Evolutionary conservation across 1,140 invertebrate genomes (phyloP).

Genomic region (Drosophila ohnishii): DNA sequence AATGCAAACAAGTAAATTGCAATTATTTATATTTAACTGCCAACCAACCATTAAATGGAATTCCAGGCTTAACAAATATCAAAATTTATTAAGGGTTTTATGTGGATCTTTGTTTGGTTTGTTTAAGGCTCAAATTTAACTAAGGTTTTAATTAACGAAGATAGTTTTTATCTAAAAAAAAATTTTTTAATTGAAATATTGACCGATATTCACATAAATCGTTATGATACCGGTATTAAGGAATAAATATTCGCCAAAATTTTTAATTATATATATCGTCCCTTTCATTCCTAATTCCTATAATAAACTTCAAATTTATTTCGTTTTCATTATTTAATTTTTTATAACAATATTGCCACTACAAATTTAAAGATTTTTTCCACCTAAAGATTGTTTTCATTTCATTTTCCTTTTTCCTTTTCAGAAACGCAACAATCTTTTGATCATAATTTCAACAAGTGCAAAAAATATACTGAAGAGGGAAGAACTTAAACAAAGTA

Average conservation of each 20-base stretch:
- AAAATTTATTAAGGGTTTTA: background rate
- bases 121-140: background rate
- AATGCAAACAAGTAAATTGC: conserved; percentile 18
- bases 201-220: no score
- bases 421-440: conserved; percentile 11
- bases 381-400: background rate
- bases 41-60: background rate
- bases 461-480: conserved; percentile 31
- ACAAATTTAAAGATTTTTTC: background rate
- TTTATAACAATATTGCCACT: background rate
- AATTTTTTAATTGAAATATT: no score
- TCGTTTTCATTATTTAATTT: background rate
- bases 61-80: background rate
- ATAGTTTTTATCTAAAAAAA: no score
- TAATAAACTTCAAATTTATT: no score
- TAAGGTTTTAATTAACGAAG: background rate
- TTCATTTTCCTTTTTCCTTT: background rate
- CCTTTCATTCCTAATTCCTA: no score
- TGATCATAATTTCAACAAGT: conserved; percentile 59
- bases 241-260: no score
- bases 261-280: no score
- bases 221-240: no score
- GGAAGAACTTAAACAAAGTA: conserved; percentile 24
- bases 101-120: background rate
- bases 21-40: conserved; percentile 18